phyloP scores from a whole-genome alignment of 2,113 vertebrate species.

The Cebidichthys violaceus region DNA sequence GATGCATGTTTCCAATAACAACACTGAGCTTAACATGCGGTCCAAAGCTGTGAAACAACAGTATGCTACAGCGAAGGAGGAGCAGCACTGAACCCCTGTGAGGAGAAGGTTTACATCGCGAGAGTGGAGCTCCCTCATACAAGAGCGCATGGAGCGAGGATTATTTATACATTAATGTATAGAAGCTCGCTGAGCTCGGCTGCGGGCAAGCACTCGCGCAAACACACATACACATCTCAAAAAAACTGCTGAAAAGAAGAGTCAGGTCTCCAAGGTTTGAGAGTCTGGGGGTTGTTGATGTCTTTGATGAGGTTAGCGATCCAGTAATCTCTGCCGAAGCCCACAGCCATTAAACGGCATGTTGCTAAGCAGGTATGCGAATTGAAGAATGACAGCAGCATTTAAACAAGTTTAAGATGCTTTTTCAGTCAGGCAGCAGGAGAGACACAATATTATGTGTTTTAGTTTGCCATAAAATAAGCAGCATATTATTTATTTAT shows the following conservation, averaged over 20 bases:
- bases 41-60: slow-evolving; percentile 8
- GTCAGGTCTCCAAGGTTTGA: slow-evolving; percentile 74
- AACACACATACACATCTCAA: slow-evolving; percentile 23
- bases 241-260: slow-evolving; percentile 72
- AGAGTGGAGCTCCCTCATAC: slow-evolving; percentile 27
- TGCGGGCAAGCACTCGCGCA: slow-evolving; percentile 12
- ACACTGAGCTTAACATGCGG: background rate
- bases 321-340: slow-evolving; percentile 65
- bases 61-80: background rate
- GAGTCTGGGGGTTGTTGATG: slow-evolving; percentile 68
- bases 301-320: slow-evolving; percentile 76
- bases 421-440: slow-evolving; percentile 4
- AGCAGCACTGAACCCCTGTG: slow-evolving; percentile 11
- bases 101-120: slow-evolving; percentile 23
- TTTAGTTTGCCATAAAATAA: background rate
- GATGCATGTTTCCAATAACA: slow-evolving; percentile 9
- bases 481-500: too few species aligned
- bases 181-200: slow-evolving; percentile 50
- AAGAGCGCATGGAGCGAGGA: slow-evolving; percentile 43
- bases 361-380: slow-evolving; percentile 59
- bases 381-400: slow-evolving; percentile 38
- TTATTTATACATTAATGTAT: slow-evolving; percentile 68
- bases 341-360: slow-evolving; percentile 65
- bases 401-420: slow-evolving; percentile 7
- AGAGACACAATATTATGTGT: background rate